Base-by-base conservation (phyloP, 2,888 invertebrate genomes). In the Lepidochrysops patricia region DNA sequence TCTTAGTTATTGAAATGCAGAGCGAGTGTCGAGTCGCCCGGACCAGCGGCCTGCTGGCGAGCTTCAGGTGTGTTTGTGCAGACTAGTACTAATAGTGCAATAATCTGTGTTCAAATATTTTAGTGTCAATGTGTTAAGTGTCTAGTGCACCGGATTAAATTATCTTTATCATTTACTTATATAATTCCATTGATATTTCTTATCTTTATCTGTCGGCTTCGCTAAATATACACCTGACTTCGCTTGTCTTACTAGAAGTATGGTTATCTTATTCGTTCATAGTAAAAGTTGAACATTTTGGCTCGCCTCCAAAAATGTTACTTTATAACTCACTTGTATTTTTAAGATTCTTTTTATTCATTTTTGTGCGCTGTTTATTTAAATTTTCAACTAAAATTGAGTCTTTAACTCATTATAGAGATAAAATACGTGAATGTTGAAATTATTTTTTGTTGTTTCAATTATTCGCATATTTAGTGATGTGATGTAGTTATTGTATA, bases 21-120 rank as follows among this genome's bases (percentile, higher is more conserved):
- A 78, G 83, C 84, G 77, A 77, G 82, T 76, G 86, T 73, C 64
- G 76, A 81, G 87, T 84, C 87, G 87, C 77, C 71, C 74, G 75
- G 72, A 68, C 66, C 71, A 71, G 70, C 68, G 80, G 74, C 70
- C 72, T 80, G 70, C 72, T 86, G 70, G 76, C 76, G 66, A 73
- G 76, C 72, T 71, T 85, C 68, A 85, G 87, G 88, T 87, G 60
- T 59, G 62, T 62, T 61, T 52, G 56, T 61, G 13, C n/a, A n/a
- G n/a, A n/a, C n/a, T n/a, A 7, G 15, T 13, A 7, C 7, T 13
- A 3, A 19, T 7, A 37, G 15, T 37, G 29, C 29, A 29, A 29
- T 9, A 29, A 2, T 19, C 9, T 0, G 3, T 43, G 2, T 15
- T 13, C 2, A 37, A 43, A 3, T 19, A 9, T 43, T 43, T 43